These are phyloP conservation scores for Tetrapedia diversipes DNA, from an alignment of 2,888 invertebrate species.

Conservation along the genomic window DNA sequence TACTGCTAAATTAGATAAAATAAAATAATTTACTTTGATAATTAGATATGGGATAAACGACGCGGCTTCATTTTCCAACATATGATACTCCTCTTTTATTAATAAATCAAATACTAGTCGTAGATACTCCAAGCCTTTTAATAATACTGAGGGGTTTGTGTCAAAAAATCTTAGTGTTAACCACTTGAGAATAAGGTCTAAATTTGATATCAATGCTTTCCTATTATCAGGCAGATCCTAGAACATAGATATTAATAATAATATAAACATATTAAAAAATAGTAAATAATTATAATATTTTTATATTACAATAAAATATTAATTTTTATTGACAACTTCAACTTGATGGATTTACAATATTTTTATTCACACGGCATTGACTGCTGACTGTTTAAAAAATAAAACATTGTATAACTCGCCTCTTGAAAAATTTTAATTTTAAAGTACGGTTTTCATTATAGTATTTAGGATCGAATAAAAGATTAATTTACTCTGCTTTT, in stretches of 20 bases:
- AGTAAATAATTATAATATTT: background rate
- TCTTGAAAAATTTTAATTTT: too few species aligned
- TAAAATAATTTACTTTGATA: constrained; percentile 88
- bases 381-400: too few species aligned
- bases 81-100: constrained; percentile 91
- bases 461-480: too few species aligned
- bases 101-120: constrained; percentile 92
- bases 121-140: constrained; percentile 97
- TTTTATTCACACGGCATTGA: too few species aligned
- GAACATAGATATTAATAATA: too few species aligned
- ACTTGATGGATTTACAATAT: too few species aligned
- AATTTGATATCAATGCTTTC: constrained; percentile 92
- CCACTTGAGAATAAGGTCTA: constrained; percentile 98
- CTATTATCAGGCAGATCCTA: constrained; percentile 90
- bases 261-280: constrained; percentile 10
- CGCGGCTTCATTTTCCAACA: constrained; percentile 95
- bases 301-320: background rate
- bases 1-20: background rate
- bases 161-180: constrained; percentile 98
- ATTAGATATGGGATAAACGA: constrained; percentile 98
- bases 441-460: too few species aligned
- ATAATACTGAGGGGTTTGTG: constrained; percentile 98
- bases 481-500: too few species aligned
- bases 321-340: too few species aligned
- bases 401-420: too few species aligned